phyloP scores from a whole-genome alignment of 2,797 vertebrate genomes.

The Otus scops region DNA sequence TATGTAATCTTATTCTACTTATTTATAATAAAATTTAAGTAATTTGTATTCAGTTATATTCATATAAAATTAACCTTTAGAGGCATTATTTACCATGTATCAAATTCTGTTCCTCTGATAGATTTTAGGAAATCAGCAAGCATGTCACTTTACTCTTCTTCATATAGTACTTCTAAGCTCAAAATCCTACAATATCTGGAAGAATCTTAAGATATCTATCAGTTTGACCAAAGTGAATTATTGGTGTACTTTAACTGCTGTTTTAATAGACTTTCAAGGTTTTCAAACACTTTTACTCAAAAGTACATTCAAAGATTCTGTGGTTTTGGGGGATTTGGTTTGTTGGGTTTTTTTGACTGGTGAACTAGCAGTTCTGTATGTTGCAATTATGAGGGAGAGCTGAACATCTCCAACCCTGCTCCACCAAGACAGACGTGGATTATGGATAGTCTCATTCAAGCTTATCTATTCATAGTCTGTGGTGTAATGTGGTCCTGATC shows the following conservation, averaged over 20 bases:
- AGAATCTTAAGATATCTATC: not conserved
- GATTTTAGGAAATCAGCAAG: not conserved
- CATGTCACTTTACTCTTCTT: not conserved
- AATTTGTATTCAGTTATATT: not conserved
- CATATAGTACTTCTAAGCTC: not conserved
- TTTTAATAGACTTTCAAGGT: not conserved
- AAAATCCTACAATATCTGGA: not conserved
- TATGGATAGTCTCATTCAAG: not conserved
- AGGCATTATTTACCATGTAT: not conserved
- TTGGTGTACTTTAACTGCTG: not conserved
- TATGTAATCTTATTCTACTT: not conserved
- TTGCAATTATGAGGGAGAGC: not conserved
- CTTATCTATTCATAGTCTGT: not conserved
- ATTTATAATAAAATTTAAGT: not conserved
- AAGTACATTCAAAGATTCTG: not conserved
- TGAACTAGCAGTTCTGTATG: not conserved
- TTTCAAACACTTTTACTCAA: not conserved
- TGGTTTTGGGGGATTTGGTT: rapidly evolving
- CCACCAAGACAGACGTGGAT: not conserved
- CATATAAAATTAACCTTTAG: not conserved
- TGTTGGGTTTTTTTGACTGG: not conserved
- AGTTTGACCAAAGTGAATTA: not conserved
- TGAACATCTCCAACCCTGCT: not conserved
- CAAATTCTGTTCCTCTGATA: not conserved
- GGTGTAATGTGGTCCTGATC: not conserved